Conservation (phyloP, 2,888 invertebrate species). For the Pollenia angustigena region DNA sequence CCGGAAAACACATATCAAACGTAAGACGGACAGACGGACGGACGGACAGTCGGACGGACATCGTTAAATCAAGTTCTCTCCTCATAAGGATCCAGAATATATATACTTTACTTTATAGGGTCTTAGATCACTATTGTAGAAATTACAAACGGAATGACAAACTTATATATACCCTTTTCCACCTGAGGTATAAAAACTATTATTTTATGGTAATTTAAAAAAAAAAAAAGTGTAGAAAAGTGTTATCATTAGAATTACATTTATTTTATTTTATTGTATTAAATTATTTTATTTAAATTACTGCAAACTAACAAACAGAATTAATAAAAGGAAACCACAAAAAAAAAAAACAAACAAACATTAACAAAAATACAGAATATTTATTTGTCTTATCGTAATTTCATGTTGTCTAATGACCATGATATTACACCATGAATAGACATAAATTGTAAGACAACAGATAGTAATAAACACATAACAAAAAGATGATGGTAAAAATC, state of each 20-base stretch:
- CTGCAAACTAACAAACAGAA: background rate
- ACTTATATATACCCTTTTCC: too few relatives aligned
- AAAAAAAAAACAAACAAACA: background rate
- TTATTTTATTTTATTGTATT: slow-evolving; percentile 52
- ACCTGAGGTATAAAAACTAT: too few relatives aligned
- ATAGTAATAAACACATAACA: slow-evolving; percentile 17
- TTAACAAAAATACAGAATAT: slow-evolving; percentile 5
- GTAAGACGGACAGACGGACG: too few relatives aligned
- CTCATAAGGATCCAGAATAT: too few relatives aligned
- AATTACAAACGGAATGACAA: too few relatives aligned
- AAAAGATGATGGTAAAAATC: slow-evolving; percentile 9
- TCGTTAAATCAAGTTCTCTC: too few relatives aligned
- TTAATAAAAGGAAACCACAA: background rate
- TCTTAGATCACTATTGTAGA: too few relatives aligned
- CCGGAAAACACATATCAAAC: too few relatives aligned
- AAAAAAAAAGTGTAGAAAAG: too few relatives aligned
- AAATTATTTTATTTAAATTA: slow-evolving; percentile 23
- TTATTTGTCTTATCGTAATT: slow-evolving; percentile 50
- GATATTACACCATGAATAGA: slow-evolving; percentile 42
- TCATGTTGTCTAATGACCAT: slow-evolving; percentile 56
- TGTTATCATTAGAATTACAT: slow-evolving; percentile 23
- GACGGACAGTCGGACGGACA: too few relatives aligned
- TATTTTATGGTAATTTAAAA: too few relatives aligned
- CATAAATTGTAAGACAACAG: slow-evolving; percentile 50
- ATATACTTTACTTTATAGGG: too few relatives aligned